Percentiles rank a stretch among this genome's conserved stretches.
Evolutionary conservation across 2,113 vertebrate genomes (phyloP).

Genomic region (Crotalus helleri): DNA sequence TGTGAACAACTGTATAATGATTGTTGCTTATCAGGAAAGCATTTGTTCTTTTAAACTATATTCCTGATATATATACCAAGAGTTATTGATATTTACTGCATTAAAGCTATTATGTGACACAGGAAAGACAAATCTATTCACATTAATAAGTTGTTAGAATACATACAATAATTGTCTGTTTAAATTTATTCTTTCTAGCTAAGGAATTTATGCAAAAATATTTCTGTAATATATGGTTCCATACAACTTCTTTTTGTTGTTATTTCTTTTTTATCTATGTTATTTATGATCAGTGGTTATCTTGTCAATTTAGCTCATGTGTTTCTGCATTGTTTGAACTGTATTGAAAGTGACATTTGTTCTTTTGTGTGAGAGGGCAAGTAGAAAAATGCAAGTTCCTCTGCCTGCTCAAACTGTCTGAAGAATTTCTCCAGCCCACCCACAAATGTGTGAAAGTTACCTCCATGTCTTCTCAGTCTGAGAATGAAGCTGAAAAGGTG

Average conservation of each 20-base stretch:
- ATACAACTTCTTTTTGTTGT: background rate
- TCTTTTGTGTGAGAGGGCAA: background rate
- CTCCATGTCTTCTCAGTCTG: background rate
- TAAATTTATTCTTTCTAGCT: background rate
- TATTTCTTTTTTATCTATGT: background rate
- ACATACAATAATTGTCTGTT: background rate
- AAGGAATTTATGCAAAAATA: background rate
- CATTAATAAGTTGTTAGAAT: background rate
- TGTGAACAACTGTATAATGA: background rate
- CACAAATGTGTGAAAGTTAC: background rate
- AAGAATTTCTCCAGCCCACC: conserved; percentile 3
- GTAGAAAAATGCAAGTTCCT: background rate
- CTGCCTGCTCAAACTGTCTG: background rate
- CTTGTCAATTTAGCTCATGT: background rate
- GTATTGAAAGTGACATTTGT: background rate
- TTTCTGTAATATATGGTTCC: background rate
- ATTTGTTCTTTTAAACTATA: background rate
- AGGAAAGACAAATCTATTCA: background rate
- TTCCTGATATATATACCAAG: background rate
- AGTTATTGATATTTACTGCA: background rate
- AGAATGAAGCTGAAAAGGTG: background rate
- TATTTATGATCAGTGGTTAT: background rate
- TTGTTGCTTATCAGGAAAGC: background rate
- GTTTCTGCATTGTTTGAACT: background rate
- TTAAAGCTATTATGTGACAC: background rate